These are phyloP conservation scores for Sebastes schlegelii DNA, from an alignment of 2,113 vertebrate species.

Conservation along the genomic window DNA sequence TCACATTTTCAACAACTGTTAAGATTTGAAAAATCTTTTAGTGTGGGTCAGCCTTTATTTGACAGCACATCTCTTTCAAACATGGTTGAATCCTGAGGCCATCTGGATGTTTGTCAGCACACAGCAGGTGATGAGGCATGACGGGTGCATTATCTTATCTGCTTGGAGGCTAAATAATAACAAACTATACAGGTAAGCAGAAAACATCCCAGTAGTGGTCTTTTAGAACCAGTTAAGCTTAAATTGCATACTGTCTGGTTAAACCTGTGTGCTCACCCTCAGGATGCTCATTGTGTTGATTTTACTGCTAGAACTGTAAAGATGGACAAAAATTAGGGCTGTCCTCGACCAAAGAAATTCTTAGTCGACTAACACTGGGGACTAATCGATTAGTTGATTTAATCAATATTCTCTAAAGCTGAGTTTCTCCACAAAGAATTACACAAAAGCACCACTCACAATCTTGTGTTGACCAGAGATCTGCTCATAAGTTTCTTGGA, in stretches of 20 bases:
- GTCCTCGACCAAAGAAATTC: no score
- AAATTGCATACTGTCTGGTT: background rate
- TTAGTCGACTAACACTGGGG: no score
- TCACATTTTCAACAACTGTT: no score
- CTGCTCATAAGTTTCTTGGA: no score
- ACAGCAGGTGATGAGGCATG: constrained; percentile 44
- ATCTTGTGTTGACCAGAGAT: no score
- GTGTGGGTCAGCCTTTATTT: background rate
- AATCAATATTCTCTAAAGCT: no score
- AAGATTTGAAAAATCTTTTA: no score
- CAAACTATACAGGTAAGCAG: constrained; percentile 28
- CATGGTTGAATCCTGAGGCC: constrained; percentile 27
- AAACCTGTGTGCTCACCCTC: background rate
- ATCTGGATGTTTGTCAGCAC: constrained; percentile 58
- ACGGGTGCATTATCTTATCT: constrained; percentile 50
- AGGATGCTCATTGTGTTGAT: background rate
- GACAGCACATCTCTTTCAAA: constrained; percentile 18
- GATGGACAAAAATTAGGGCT: background rate
- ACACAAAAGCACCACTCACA: no score
- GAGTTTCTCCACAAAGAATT: no score
- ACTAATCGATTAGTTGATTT: no score
- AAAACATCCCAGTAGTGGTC: constrained; percentile 12
- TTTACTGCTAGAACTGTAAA: background rate
- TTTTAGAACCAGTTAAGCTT: constrained; percentile 3
- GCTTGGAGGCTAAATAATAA: constrained; percentile 48